Conservation (phyloP, 2,797 vertebrate species). For the Sus cebifrons region DNA sequence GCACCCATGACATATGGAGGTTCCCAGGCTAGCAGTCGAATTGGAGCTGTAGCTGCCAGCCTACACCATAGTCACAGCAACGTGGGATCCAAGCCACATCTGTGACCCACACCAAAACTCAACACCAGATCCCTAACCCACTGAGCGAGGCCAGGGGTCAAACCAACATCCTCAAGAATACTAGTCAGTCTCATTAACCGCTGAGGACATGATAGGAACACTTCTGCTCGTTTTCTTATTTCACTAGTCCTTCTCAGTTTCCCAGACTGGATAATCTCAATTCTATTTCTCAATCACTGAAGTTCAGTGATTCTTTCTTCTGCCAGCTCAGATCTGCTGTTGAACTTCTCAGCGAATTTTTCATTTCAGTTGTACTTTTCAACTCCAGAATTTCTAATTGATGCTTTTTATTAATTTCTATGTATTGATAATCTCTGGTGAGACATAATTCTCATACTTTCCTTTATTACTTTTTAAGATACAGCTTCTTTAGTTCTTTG, state of each 20-base stretch:
- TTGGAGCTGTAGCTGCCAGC: too few species aligned
- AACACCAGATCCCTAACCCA: too few species aligned
- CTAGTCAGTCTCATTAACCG: too few species aligned
- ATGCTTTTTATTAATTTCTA: not conserved
- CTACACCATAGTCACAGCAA: too few species aligned
- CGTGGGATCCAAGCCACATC: too few species aligned
- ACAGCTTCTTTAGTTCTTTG: constrained; percentile 7
- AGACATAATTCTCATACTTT: not conserved
- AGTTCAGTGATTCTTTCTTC: not conserved
- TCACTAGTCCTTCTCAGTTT: not conserved
- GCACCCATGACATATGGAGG: too few species aligned
- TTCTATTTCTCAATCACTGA: not conserved
- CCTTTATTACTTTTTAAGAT: not conserved
- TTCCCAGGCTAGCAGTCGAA: too few species aligned
- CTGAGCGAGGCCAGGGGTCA: too few species aligned
- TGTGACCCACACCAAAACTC: too few species aligned
- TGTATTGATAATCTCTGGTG: not conserved
- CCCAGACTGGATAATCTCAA: not conserved
- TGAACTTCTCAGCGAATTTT: not conserved
- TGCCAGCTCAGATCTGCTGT: not conserved
- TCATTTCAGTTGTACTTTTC: not conserved
- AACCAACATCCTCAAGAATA: too few species aligned
- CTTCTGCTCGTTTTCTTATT: not conserved
- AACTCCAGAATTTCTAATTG: not conserved
- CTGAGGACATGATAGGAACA: too few species aligned